Evolutionary conservation across 2,797 vertebrate species (phyloP), one percentile per base, ranked within the genome.

Genomic region (Mormyrus hasselquistii): DNA sequence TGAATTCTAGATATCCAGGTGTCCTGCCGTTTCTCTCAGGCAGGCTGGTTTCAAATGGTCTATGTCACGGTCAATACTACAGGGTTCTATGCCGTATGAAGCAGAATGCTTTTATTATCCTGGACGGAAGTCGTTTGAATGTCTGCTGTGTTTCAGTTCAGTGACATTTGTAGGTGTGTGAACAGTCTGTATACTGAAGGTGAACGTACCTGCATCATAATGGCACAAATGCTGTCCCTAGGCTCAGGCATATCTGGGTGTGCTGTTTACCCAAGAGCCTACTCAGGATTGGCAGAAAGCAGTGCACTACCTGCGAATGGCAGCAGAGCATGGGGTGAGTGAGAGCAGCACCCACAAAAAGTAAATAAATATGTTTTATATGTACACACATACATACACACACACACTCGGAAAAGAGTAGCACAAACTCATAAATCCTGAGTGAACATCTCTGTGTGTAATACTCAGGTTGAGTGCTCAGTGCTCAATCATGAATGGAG

Each of bases 231-330:
- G 79, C 59, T 44, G 38, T 25, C 34, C 44, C 90, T 91, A 99
- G 98, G 98, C 98, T 87, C 98, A 99, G 93, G 93, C 97, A 89
- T 98, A 96, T 87, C 96, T 99, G 3, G 97, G 97, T 1, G 97
- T 97, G 0, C 92, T 98, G 83, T 96, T 96, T 89, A 94, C 96
- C 89, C 96, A 93, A 92, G 95, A 95, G 83, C 91, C 95, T 0
- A 89, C 95, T 38, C 92, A 93, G 90, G 94, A 97, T 3, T 92
- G 94, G 1, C 90, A 90, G 90, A 96, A 91, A 92, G 96, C 96
- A 1, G 93, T 97, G 89, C 94, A 94, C 19, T 98, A 97, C 91
- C 96, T 98, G 91, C 92, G 94, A 95, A 96, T 97, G 95, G 97
- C 98, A 91, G 97, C 97, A 52, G 93, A 95, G 90, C 96, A 92